These are phyloP conservation scores for Drosophila helvetica DNA, from an alignment of 2,888 invertebrate species.

Conservation along the genomic window DNA sequence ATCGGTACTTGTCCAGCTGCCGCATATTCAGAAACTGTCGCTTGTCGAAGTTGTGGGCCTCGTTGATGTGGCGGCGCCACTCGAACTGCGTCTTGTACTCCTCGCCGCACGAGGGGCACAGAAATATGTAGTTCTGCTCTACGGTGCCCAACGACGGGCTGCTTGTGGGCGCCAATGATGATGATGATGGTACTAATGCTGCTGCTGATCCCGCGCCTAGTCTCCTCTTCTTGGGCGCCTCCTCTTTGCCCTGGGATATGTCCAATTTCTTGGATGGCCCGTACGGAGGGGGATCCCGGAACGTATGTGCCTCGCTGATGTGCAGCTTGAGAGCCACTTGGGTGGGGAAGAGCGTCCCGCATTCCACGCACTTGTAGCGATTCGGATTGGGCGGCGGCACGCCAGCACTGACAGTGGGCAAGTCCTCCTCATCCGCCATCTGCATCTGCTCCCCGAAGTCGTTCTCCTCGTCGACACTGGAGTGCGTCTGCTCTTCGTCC, in stretches of 20 bases:
- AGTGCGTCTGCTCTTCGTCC: conserved; percentile 62
- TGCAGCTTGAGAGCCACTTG: conserved; percentile 67
- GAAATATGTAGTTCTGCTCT: conserved; percentile 75
- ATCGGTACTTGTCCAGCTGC: conserved; percentile 78
- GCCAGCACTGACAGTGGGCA: conserved; percentile 10
- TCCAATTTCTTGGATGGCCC: conserved; percentile 47
- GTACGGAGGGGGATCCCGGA: background rate
- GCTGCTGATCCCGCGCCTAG: background rate
- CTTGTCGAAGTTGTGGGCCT: conserved; percentile 79
- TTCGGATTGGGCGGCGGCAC: conserved; percentile 19
- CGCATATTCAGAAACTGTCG: conserved; percentile 76
- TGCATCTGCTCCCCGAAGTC: conserved; percentile 73
- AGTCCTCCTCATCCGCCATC: conserved; percentile 63
- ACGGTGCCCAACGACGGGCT: conserved; percentile 45
- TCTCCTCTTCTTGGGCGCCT: background rate
- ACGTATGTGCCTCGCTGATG: conserved; percentile 54
- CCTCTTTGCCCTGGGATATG: conserved; percentile 36
- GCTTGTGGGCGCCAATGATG: background rate
- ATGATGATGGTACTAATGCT: background rate
- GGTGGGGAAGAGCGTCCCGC: conserved; percentile 68
- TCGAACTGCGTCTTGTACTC: conserved; percentile 76
- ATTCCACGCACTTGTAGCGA: conserved; percentile 74
- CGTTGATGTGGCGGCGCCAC: conserved; percentile 81
- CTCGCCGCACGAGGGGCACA: conserved; percentile 79
- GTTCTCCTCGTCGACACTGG: conserved; percentile 62